Percentiles rank a stretch among this genome's conserved stretches.
phyloP scores from a whole-genome alignment of 2,888 invertebrate genomes.

The Sisyra terminalis region DNA sequence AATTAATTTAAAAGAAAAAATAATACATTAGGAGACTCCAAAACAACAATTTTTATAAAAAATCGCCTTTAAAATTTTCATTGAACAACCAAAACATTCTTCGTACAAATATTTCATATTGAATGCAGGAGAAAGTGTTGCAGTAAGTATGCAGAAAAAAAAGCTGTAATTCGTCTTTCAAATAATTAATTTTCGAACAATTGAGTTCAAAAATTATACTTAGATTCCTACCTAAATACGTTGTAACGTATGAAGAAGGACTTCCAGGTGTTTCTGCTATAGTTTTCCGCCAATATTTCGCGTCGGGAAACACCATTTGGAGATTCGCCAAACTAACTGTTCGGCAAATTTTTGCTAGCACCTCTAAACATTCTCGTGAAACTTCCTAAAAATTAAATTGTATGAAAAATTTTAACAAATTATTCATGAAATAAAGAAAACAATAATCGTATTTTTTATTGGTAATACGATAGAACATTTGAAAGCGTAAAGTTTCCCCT shows the following conservation, averaged over 20 bases:
- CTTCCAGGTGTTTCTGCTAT: slow-evolving; percentile 27
- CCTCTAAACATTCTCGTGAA: slow-evolving; percentile 50
- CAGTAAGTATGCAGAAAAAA: too few species aligned
- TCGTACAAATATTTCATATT: too few species aligned
- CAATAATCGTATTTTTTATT: neutral
- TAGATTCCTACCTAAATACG: slow-evolving; percentile 42
- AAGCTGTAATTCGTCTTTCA: too few species aligned
- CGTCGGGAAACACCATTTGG: slow-evolving; percentile 63
- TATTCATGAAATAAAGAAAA: neutral
- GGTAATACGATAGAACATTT: neutral
- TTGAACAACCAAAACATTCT: too few species aligned
- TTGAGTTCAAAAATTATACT: too few species aligned
- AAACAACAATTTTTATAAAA: neutral
- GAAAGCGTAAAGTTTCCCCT: neutral
- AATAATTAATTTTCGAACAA: too few species aligned
- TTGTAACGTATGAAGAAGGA: slow-evolving; percentile 49
- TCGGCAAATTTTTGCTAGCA: slow-evolving; percentile 56
- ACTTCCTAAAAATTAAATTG: slow-evolving; percentile 38
- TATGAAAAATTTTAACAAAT: neutral
- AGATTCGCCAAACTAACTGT: slow-evolving; percentile 65
- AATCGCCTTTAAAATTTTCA: too few species aligned
- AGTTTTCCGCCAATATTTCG: slow-evolving; percentile 43
- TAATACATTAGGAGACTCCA: neutral
- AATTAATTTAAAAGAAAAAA: slow-evolving; percentile 17
- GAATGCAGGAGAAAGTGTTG: too few species aligned